phyloP scores from a whole-genome alignment of 2,113 vertebrate genomes.

The Hoplias malabaricus region DNA sequence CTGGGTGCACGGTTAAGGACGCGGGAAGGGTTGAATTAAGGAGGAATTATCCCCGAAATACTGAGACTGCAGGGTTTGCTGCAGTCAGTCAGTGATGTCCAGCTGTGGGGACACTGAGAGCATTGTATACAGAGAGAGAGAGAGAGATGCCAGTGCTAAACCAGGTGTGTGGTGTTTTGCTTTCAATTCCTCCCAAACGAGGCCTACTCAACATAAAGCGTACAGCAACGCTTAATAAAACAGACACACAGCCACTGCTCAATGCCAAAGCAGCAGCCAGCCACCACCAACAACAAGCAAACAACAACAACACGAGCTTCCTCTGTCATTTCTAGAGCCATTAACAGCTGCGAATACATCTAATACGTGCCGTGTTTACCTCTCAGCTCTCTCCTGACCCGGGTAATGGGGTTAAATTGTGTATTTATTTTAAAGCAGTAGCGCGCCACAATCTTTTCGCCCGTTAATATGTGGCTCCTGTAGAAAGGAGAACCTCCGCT shows the following conservation, averaged over 20 bases:
- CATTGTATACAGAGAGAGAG: slow-evolving; percentile 63
- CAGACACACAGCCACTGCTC: neutral
- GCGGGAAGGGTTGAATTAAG: no score
- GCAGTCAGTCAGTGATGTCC: slow-evolving; percentile 64
- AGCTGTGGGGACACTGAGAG: slow-evolving; percentile 66
- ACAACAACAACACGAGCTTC: no score
- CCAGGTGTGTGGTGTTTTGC: slow-evolving; percentile 41
- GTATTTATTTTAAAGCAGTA: no score
- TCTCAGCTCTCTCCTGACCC: no score
- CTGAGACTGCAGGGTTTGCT: neutral
- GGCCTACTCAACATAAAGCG: slow-evolving; percentile 26
- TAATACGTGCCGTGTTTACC: no score
- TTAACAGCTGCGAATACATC: no score
- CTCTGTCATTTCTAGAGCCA: no score
- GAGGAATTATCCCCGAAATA: neutral
- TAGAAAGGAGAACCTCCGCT: no score
- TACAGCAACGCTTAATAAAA: neutral
- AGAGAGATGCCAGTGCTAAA: slow-evolving; percentile 33
- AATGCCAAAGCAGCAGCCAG: neutral
- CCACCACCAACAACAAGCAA: neutral
- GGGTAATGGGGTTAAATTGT: no score
- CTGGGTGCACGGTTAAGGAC: no score
- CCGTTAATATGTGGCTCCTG: no score
- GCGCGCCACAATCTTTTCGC: no score
- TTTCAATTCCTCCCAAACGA: neutral